Base-by-base conservation (phyloP, 2,113 vertebrate genomes). In the Clarias magur region DNA sequence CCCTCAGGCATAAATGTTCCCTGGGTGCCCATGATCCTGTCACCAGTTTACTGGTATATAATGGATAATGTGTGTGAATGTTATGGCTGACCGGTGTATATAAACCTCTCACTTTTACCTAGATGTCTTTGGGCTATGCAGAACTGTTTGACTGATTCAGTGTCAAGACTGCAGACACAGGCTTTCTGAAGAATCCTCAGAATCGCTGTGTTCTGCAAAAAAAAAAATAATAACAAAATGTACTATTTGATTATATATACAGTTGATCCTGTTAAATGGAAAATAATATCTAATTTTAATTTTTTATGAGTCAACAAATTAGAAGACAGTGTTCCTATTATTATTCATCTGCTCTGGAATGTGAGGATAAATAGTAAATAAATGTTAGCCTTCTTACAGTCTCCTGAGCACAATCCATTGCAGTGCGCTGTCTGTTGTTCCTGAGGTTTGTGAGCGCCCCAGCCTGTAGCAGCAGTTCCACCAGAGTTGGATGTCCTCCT, bases 161-260 rank as follows among this genome's bases (percentile, higher is more conserved):
- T 92, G 1, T 95, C 94, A 0, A 92, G 93, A 2, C 93, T 92
- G 0, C 91, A 93, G 78, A 92, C 93, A 0, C 94, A 93, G 0
- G 95, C 95, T 48, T 95, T 95, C 92, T 97, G 96, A 84, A 99
- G 93, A 84, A 97, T 92, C 91, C 96, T 95, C 87, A 96, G 92
- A 91, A 98, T 97, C 91, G 95, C 96, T 11, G 95, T 95, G 91
- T 97, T 97, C 98, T 99, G 92, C 73, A 38, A n/a, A n/a, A n/a
- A n/a, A n/a, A n/a, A n/a, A n/a, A n/a, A n/a, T n/a, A n/a, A n/a
- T n/a, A n/a, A n/a, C n/a, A n/a, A n/a, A n/a, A n/a, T n/a, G n/a
- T n/a, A n/a, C n/a, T n/a, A n/a, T n/a, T n/a, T n/a, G n/a, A n/a
- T n/a, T n/a, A n/a, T n/a, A n/a, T n/a, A n/a, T n/a, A n/a, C n/a